Evolutionary conservation across 2,888 invertebrate species (phyloP).

Genomic region (Philaethria dido): DNA sequence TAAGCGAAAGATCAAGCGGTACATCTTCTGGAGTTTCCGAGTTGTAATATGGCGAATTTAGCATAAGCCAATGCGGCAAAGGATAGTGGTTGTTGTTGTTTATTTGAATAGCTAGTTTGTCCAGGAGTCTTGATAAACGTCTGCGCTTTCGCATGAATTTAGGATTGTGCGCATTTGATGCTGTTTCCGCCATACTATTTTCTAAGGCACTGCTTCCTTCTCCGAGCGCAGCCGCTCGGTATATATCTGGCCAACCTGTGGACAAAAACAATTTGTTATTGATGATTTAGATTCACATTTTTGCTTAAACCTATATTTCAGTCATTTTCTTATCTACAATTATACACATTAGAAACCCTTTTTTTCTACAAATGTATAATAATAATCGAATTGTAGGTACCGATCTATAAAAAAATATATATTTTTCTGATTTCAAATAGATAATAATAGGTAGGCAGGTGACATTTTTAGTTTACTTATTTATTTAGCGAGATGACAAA

Average conservation of each 20-base stretch:
- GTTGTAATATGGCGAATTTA: constrained; percentile 50
- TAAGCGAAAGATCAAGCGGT: constrained; percentile 93
- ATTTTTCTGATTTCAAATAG: background rate
- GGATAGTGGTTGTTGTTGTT: constrained; percentile 70
- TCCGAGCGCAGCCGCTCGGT: constrained; percentile 58
- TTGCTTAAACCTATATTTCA: background rate
- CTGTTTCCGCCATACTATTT: constrained; percentile 81
- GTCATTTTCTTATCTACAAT: background rate
- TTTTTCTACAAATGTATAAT: no score
- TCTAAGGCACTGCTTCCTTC: constrained; percentile 58
- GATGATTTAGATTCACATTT: background rate
- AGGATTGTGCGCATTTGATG: constrained; percentile 57
- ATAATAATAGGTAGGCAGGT: constrained; percentile 52
- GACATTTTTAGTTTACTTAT: constrained; percentile 51
- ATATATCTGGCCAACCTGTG: constrained; percentile 56
- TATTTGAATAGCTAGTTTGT: constrained; percentile 84
- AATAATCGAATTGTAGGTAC: background rate
- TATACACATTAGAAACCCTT: no score
- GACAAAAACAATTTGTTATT: constrained; percentile 35
- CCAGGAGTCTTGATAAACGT: constrained; percentile 91
- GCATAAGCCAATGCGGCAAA: constrained; percentile 63
- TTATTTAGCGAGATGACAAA: constrained; percentile 52
- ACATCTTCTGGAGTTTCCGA: constrained; percentile 85
- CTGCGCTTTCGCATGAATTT: constrained; percentile 88
- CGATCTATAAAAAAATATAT: background rate